Evolutionary conservation across 1,140 invertebrate species (phyloP).

Genomic region (Bombus sylvicola): DNA sequence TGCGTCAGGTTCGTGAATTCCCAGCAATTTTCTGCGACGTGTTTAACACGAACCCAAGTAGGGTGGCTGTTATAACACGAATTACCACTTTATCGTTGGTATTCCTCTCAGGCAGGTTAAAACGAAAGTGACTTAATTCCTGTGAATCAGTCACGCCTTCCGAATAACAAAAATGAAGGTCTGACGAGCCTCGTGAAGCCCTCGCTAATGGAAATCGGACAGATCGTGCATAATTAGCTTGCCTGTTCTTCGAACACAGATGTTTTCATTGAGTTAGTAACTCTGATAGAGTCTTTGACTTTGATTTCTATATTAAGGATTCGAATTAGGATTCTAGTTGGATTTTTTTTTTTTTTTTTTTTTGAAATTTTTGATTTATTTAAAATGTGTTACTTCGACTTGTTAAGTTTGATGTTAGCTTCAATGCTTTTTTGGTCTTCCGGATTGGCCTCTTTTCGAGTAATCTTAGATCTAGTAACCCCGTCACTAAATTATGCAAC

Average conservation of each 20-base stretch:
- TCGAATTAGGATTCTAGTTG: not conserved
- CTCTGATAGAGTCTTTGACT: not conserved
- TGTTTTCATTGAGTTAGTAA: not conserved
- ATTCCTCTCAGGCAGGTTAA: conserved; percentile 12
- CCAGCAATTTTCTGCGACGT: not conserved
- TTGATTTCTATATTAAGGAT: not conserved
- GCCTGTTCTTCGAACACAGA: not conserved
- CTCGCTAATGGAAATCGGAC: conserved; percentile 15
- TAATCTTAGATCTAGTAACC: too few species aligned
- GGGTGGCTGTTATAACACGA: conserved; percentile 32
- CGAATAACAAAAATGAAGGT: conserved; percentile 22
- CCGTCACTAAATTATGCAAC: too few species aligned
- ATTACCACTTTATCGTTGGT: conserved; percentile 31
- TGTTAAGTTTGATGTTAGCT: too few species aligned
- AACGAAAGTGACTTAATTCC: conserved; percentile 52
- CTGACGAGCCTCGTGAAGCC: not conserved
- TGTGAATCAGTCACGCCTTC: conserved; percentile 15
- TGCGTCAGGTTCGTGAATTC: not conserved
- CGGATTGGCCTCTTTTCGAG: too few species aligned
- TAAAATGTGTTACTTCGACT: not conserved
- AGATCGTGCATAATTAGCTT: conserved; percentile 15
- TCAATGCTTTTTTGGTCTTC: too few species aligned
- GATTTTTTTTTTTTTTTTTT: not conserved
- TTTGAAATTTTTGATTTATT: not conserved
- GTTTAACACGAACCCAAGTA: not conserved